Percentiles rank a stretch among this genome's conserved stretches.
Conservation (phyloP, 2,113 vertebrate genomes). For the Seriola quinqueradiata region DNA sequence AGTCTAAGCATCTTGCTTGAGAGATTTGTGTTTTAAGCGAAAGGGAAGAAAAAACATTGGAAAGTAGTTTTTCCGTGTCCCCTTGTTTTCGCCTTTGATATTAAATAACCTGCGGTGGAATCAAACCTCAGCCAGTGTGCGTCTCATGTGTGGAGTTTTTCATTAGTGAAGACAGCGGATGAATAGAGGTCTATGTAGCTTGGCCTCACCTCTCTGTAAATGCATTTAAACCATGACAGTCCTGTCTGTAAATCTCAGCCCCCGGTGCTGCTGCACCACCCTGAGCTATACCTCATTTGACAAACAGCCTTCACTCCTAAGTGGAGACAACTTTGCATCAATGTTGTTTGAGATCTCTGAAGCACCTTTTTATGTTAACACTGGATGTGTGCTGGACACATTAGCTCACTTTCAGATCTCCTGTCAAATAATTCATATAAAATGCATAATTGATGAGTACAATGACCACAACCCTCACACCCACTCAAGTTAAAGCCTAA, state of each 20-base stretch:
- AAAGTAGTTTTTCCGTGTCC: slow-evolving; percentile 79
- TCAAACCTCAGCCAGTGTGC: slow-evolving; percentile 68
- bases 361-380: slow-evolving; percentile 62
- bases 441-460: slow-evolving; percentile 67
- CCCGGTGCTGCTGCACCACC: slow-evolving; percentile 62
- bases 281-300: slow-evolving; percentile 70
- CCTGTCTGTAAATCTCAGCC: slow-evolving; percentile 77
- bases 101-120: slow-evolving; percentile 74
- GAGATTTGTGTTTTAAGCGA: slow-evolving; percentile 71
- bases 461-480: slow-evolving; percentile 63
- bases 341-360: slow-evolving; percentile 60
- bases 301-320: slow-evolving; percentile 69
- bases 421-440: slow-evolving; percentile 69
- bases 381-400: slow-evolving; percentile 34
- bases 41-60: slow-evolving; percentile 81
- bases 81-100: slow-evolving; percentile 82
- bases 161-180: slow-evolving; percentile 78
- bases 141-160: slow-evolving; percentile 80
- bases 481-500: slow-evolving; percentile 49
- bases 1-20: slow-evolving; percentile 67
- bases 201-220: slow-evolving; percentile 74
- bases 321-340: slow-evolving; percentile 69
- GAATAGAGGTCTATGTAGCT: slow-evolving; percentile 81
- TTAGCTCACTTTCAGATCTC: slow-evolving; percentile 66
- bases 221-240: slow-evolving; percentile 79